Base-by-base conservation (phyloP, 2,888 invertebrate genomes). In the Macrophya annulata region DNA sequence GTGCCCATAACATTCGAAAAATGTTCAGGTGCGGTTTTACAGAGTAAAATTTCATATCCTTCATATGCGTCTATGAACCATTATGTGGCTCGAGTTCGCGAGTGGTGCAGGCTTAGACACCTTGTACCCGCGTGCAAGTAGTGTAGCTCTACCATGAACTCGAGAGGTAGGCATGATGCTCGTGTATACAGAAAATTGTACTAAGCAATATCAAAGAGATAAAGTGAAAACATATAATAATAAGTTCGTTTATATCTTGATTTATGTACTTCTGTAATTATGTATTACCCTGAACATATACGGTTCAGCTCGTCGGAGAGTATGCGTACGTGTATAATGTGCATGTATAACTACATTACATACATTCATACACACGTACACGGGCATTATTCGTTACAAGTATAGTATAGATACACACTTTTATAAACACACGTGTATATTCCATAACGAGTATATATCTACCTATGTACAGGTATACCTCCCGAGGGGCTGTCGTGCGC, bases 401-500 rank as follows among this genome's bases (percentile, higher is more conserved):
- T 17, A 65, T 65, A 15, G 10, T 68, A 25, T 31, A 68, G 37
- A 6, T 17, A 37, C 31, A 31, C 37, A 37, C 15, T 31, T 68
- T 8, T 15, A 40, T 37, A 8, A 15, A 40, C 17, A n/a, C 37
- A n/a, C 37, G 15, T 43, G n/a, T 72, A 10, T 12, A 10, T 12
- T 25, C 10, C 40, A 37, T 17, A 40, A 55, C 17, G 40, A 40
- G 72, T 43, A 72, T 25, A 15, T 45, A 71, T 72, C 72, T 43
- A 21, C 43, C 12, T 72, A 72, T 21, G 72, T 43, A 72, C 31
- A 71, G 17, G 37, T 45, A 72, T 72, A 45, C 45, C 72, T 43
- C n/a, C n/a, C 21, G 45, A 72, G 45, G 72, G 72, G 21, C 55
- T 12, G 77, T 17, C 51, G 51, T 81, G 40, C 40, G 62, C 40